These are phyloP conservation scores for Larimichthys polyactis DNA, from an alignment of 2,113 vertebrate genomes.

Conservation along the genomic window DNA sequence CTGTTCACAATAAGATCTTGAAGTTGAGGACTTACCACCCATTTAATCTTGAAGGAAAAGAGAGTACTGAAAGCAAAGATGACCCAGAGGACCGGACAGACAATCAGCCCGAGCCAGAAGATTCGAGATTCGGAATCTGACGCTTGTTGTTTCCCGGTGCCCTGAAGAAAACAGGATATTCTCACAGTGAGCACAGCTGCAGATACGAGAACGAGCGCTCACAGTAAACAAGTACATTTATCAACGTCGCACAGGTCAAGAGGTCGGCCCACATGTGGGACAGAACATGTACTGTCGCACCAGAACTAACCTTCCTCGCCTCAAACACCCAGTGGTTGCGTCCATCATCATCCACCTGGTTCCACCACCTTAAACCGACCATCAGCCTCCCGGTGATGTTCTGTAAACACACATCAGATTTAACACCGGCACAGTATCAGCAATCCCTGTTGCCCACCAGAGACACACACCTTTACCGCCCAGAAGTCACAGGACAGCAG, in stretches of 20 bases:
- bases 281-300: background rate
- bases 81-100: conserved; percentile 93
- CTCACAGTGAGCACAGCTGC: conserved; percentile 50
- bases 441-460: background rate
- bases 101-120: conserved; percentile 94
- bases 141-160: conserved; percentile 71
- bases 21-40: conserved; percentile 89
- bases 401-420: conserved; percentile 49
- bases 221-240: conserved; percentile 4
- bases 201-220: background rate
- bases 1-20: background rate
- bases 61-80: conserved; percentile 93
- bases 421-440: too few relatives aligned
- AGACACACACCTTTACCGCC: conserved; percentile 91
- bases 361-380: conserved; percentile 98
- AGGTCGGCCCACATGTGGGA: background rate
- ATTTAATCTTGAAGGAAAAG: conserved; percentile 94
- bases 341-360: conserved; percentile 96
- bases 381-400: conserved; percentile 94
- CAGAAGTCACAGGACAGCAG: conserved; percentile 97
- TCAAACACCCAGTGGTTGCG: conserved; percentile 96
- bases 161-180: conserved; percentile 73
- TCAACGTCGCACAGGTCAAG: background rate
- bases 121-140: conserved; percentile 93
- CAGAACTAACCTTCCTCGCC: conserved; percentile 86